Percentiles rank a stretch among this genome's conserved stretches.
Conservation (phyloP, 2,113 vertebrate genomes). For the Phodopus roborovskii region DNA sequence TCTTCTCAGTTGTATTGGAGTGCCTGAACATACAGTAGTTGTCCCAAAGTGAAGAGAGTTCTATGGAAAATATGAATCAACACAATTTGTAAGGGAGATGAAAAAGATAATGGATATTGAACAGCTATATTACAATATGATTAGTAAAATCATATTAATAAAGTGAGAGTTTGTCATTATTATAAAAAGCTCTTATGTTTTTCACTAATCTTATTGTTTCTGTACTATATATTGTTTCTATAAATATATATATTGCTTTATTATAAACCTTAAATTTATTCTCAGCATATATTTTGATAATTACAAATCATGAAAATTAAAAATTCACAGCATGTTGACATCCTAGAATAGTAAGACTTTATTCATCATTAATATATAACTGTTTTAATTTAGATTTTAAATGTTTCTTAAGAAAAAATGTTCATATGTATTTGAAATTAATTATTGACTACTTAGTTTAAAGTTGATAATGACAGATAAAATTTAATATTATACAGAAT, state of each 20-base stretch:
- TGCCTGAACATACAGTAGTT: not conserved
- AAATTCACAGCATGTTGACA: not conserved
- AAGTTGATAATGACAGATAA: not conserved
- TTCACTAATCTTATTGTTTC: not conserved
- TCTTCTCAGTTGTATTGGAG: not conserved
- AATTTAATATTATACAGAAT: not conserved
- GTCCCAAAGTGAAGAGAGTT: not conserved
- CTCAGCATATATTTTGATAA: not conserved
- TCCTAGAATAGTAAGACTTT: not conserved
- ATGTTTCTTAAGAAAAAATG: slow-evolving; percentile 11
- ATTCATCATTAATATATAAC: not conserved
- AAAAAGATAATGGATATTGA: not conserved
- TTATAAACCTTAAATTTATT: not conserved
- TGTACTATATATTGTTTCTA: not conserved
- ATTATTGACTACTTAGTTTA: not conserved
- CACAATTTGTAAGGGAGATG: not conserved
- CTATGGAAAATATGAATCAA: not conserved
- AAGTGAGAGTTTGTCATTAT: not conserved
- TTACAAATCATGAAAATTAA: not conserved
- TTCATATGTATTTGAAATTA: not conserved
- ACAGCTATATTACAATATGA: not conserved
- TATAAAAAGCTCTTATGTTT: not conserved
- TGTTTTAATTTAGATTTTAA: not conserved
- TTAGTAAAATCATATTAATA: not conserved
- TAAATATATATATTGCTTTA: not conserved